Conservation (phyloP, 1,140 invertebrate genomes). For the Drosophila eugracilis region DNA sequence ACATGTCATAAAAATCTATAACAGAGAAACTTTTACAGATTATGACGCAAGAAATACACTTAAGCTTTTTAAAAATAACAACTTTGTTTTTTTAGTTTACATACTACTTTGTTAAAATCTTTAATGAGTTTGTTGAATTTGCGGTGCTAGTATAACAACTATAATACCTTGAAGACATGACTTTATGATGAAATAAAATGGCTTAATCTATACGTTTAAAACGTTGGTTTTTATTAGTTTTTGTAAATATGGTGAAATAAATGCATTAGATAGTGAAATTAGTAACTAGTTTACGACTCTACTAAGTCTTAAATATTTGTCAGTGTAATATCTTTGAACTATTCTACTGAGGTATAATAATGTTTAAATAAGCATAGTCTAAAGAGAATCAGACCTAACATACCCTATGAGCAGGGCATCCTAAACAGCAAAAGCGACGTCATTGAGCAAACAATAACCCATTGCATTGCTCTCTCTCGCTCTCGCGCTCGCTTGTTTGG, state of each 20-base stretch:
- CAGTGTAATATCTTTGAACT: too few relatives aligned
- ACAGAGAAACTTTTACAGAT: not conserved
- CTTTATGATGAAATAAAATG: too few relatives aligned
- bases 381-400: too few relatives aligned
- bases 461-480: conserved; percentile 25
- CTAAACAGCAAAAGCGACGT: conserved; percentile 18
- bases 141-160: too few relatives aligned
- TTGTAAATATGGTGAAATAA: too few relatives aligned
- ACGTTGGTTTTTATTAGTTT: too few relatives aligned
- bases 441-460: conserved; percentile 56
- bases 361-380: not conserved
- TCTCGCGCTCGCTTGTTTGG: conserved; percentile 25
- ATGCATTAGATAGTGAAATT: too few relatives aligned
- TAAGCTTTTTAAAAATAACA: not conserved
- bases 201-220: too few relatives aligned
- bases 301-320: not conserved
- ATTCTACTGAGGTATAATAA: not conserved
- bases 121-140: too few relatives aligned
- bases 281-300: not conserved
- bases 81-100: too few relatives aligned
- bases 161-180: too few relatives aligned
- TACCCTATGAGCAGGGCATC: conserved; percentile 11
- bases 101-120: not conserved
- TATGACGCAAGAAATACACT: not conserved
- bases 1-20: not conserved